A percentile compares a stretch with the other conserved stretches of the same genome.
Conservation (phyloP, 1,140 invertebrate species). For the Uloborus diversus region DNA sequence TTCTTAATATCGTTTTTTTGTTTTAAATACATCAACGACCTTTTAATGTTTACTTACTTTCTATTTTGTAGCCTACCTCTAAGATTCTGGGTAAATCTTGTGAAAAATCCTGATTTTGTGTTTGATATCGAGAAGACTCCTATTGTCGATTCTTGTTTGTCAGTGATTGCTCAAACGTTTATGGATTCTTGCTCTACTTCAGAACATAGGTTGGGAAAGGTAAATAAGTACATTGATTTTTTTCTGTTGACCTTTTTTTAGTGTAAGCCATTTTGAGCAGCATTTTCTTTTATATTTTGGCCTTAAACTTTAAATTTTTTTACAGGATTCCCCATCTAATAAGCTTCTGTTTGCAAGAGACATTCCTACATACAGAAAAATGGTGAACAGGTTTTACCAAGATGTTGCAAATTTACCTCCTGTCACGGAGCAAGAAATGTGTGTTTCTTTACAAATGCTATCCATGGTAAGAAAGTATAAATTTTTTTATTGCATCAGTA, state of each 20-base stretch:
- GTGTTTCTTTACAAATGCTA: slow-evolving; percentile 88
- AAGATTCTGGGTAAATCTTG: slow-evolving; percentile 98
- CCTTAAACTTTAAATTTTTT: neutral
- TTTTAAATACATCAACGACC: too few relatives aligned
- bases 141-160: slow-evolving; percentile 98
- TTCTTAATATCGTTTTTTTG: too few relatives aligned
- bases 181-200: slow-evolving; percentile 98
- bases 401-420: slow-evolving; percentile 84
- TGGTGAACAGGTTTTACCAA: slow-evolving; percentile 87
- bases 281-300: neutral
- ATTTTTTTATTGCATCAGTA: neutral
- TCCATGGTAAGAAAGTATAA: slow-evolving; percentile 72
- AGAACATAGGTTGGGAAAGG: slow-evolving; percentile 39
- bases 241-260: neutral
- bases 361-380: slow-evolving; percentile 84
- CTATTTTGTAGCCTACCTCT: slow-evolving; percentile 71
- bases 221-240: neutral
- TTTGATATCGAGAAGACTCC: slow-evolving; percentile 99
- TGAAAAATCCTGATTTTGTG: slow-evolving; percentile 99
- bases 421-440: slow-evolving; percentile 92
- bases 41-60: neutral
- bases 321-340: slow-evolving; percentile 87
- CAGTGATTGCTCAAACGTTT: slow-evolving; percentile 98
- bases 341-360: slow-evolving; percentile 95
- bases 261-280: neutral